Conservation (phyloP, 2,888 invertebrate species). For the Conops quadrifasciatus region DNA sequence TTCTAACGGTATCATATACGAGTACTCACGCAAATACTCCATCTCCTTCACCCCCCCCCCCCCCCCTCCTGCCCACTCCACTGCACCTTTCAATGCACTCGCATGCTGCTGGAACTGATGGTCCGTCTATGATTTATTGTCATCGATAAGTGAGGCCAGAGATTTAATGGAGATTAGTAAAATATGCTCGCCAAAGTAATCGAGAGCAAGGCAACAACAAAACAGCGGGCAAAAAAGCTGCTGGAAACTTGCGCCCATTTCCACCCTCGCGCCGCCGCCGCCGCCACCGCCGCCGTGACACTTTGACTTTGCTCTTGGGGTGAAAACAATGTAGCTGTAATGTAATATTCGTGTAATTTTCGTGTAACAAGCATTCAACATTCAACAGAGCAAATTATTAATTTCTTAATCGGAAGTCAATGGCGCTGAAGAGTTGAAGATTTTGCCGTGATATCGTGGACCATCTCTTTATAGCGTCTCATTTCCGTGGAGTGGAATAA, state of each 20-base stretch:
- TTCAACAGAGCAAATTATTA: not conserved
- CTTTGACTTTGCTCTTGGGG: not conserved
- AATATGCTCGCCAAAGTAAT: constrained; percentile 28
- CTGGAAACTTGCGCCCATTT: not conserved
- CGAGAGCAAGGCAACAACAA: constrained; percentile 11
- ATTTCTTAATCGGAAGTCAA: not conserved
- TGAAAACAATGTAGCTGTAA: constrained; percentile 20
- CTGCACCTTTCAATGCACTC: not conserved
- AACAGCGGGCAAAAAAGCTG: not conserved
- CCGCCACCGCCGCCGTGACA: not conserved
- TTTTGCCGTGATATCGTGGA: too few relatives aligned
- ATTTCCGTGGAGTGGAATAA: too few relatives aligned
- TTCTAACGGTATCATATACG: too few relatives aligned
- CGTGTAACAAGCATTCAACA: constrained; percentile 25
- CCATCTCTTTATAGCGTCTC: too few relatives aligned
- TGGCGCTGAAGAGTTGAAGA: too few relatives aligned
- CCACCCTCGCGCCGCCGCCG: not conserved
- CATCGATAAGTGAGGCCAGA: constrained; percentile 10
- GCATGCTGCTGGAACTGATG: constrained; percentile 35
- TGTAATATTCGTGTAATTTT: constrained; percentile 33
- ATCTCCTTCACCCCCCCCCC: not conserved
- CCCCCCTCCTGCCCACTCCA: not conserved
- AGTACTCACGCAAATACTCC: too few relatives aligned
- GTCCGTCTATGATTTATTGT: constrained; percentile 31
- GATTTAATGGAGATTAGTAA: constrained; percentile 33